Conservation (phyloP, 2,113 vertebrate species). For the Cyanoderma ruficeps region DNA sequence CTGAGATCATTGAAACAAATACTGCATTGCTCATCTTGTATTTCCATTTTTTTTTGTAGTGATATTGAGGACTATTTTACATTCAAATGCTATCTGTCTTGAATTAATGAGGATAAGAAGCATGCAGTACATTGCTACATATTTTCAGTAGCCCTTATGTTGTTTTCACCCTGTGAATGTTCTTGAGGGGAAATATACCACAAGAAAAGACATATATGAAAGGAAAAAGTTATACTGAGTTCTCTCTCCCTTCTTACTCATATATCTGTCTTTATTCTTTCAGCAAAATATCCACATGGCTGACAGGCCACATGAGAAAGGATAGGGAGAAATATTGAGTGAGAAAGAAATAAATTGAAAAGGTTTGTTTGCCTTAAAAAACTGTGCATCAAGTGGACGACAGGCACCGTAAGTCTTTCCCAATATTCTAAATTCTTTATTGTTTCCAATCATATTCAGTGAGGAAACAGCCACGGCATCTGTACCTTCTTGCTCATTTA, state of each 20-base stretch:
- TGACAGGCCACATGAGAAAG: neutral
- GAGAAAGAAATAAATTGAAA: neutral
- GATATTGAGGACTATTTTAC: slow-evolving; percentile 12
- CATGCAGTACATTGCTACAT: neutral
- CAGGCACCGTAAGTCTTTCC: neutral
- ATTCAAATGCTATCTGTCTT: slow-evolving; percentile 13
- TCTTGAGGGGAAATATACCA: slow-evolving; percentile 19
- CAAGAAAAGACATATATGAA: neutral
- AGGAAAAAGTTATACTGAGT: neutral
- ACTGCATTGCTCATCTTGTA: neutral
- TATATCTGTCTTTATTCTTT: neutral
- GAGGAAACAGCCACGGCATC: neutral
- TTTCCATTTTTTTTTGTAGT: neutral
- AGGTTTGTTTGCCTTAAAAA: neutral
- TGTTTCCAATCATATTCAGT: neutral
- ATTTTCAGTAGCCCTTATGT: slow-evolving; percentile 42
- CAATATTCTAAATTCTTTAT: neutral
- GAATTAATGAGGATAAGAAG: slow-evolving; percentile 33
- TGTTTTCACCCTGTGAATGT: slow-evolving; percentile 34
- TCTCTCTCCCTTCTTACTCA: neutral
- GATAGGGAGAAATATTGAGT: neutral
- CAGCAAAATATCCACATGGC: neutral
- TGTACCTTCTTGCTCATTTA: neutral
- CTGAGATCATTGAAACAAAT: neutral
- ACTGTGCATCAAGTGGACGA: neutral